Evolutionary conservation across 2,888 invertebrate species (phyloP).

Genomic region (Hirtodrosophila histrioides): DNA sequence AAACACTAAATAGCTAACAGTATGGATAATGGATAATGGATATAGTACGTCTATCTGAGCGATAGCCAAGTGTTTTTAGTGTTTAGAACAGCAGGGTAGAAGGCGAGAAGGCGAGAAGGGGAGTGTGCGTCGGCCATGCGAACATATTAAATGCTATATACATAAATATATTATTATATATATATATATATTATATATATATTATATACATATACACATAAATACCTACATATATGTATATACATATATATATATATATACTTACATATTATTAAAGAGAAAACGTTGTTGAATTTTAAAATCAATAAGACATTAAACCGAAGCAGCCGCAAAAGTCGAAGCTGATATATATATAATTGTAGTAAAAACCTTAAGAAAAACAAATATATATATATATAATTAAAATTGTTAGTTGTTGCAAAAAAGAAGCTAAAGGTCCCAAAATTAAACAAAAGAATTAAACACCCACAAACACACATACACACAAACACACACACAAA

Average conservation of each 20-base stretch:
- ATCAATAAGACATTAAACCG: slow-evolving; percentile 53
- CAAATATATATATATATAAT: slow-evolving; percentile 44
- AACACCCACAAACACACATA: slow-evolving; percentile 38
- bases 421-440: slow-evolving; percentile 54
- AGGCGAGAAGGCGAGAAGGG: slow-evolving; percentile 1
- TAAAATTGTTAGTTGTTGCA: slow-evolving; percentile 80
- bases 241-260: slow-evolving; percentile 60
- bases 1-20: slow-evolving; percentile 14
- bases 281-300: slow-evolving; percentile 79
- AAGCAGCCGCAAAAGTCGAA: slow-evolving; percentile 37
- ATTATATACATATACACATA: slow-evolving; percentile 55
- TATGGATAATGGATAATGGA: not conserved
- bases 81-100: slow-evolving; percentile 3
- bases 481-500: slow-evolving; percentile 38
- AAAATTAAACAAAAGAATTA: slow-evolving; percentile 54
- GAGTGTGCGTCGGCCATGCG: slow-evolving; percentile 49
- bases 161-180: slow-evolving; percentile 48
- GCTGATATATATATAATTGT: slow-evolving; percentile 41
- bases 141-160: slow-evolving; percentile 72
- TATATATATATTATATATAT: slow-evolving; percentile 50
- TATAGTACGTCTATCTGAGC: slow-evolving; percentile 7
- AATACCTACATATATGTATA: slow-evolving; percentile 51
- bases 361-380: slow-evolving; percentile 43
- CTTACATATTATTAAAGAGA: slow-evolving; percentile 66
- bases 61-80: slow-evolving; percentile 45